Conservation (phyloP, 2,888 invertebrate species). For the Trissonchulus sp. region DNA sequence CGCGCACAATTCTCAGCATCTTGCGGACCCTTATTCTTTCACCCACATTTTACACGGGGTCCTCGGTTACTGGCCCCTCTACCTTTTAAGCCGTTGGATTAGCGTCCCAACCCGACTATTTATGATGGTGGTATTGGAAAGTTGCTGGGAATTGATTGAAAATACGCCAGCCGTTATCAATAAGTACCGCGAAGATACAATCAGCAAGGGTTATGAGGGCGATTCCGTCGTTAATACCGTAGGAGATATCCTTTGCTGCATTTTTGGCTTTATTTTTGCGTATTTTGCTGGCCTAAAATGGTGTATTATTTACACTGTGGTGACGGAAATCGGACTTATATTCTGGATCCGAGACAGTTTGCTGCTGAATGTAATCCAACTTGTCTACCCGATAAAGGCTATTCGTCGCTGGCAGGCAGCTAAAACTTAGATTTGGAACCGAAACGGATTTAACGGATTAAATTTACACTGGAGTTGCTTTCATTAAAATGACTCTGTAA, state of each 20-base stretch:
- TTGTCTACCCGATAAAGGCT: background rate
- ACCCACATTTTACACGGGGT: background rate
- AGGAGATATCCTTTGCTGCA: background rate
- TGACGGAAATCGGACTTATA: background rate
- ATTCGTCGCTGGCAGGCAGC: background rate
- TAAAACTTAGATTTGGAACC: no score
- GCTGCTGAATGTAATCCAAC: background rate
- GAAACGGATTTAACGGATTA: no score
- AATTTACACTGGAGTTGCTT: no score
- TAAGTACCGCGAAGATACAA: background rate
- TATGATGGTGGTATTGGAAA: background rate
- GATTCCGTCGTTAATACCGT: background rate
- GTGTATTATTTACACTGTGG: background rate
- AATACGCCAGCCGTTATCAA: background rate
- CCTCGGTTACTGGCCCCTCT: background rate
- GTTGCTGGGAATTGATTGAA: background rate
- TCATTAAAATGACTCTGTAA: no score
- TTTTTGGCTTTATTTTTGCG: background rate
- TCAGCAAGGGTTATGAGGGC: background rate
- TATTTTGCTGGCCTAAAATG: background rate
- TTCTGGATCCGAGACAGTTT: background rate
- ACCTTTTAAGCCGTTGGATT: background rate
- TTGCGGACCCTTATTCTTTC: background rate
- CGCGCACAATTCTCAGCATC: constrained; percentile 1
- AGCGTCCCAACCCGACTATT: background rate